Conservation (phyloP, 2,888 invertebrate species). For the Eledona agricola region DNA sequence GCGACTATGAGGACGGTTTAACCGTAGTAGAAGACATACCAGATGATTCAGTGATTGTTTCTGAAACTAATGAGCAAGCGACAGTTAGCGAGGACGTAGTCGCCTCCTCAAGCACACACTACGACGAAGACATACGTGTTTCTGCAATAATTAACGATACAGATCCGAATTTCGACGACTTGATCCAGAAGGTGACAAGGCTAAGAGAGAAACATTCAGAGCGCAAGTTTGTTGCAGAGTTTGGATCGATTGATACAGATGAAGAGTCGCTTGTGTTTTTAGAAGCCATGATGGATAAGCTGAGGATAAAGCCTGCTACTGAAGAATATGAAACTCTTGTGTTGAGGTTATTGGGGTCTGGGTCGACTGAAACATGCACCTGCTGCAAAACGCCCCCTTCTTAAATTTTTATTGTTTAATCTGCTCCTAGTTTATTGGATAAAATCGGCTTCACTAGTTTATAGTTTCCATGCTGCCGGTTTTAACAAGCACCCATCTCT, state of each 20-base stretch:
- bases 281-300: constrained; percentile 7
- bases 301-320: constrained; percentile 13
- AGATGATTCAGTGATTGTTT: no score
- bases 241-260: constrained; percentile 15
- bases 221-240: constrained; percentile 23
- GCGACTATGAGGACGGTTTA: no score
- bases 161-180: constrained; percentile 34
- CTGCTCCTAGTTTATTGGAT: not conserved
- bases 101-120: no score
- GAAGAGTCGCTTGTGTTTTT: constrained; percentile 18
- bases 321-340: constrained; percentile 10
- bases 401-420: constrained; percentile 8
- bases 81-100: no score
- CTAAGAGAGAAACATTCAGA: constrained; percentile 39
- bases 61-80: no score
- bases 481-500: no score
- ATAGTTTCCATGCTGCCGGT: no score
- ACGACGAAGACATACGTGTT: no score
- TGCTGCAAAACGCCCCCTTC: no score
- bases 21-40: no score
- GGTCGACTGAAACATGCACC: constrained; percentile 6
- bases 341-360: constrained; percentile 6
- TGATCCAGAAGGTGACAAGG: constrained; percentile 47
- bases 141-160: no score
- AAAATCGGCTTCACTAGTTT: no score